Conservation (phyloP, 2,888 invertebrate species). For the Oxycera nigricornis region DNA sequence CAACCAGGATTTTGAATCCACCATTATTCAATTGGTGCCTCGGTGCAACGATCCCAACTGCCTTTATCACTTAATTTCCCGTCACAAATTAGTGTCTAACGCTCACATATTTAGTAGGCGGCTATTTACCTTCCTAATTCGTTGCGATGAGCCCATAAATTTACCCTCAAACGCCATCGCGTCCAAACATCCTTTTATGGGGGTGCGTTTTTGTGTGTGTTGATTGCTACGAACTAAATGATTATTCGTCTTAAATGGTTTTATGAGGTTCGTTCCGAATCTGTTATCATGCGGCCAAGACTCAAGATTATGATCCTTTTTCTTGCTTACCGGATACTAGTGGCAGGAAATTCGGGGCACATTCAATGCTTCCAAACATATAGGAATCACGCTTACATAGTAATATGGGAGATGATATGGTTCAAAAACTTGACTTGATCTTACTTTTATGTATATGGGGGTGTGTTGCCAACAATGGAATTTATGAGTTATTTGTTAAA, state of each 20-base stretch:
- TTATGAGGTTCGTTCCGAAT: slow-evolving; percentile 36
- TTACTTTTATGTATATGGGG: no score
- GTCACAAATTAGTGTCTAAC: slow-evolving; percentile 27
- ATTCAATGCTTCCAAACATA: no score
- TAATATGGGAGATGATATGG: no score
- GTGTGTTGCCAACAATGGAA: no score
- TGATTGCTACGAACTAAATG: slow-evolving; percentile 35
- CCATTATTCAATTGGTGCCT: no score
- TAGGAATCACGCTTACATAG: no score
- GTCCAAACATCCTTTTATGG: slow-evolving; percentile 14
- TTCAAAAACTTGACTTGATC: no score
- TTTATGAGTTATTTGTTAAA: no score
- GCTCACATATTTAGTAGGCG: slow-evolving; percentile 25
- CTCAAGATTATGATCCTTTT: slow-evolving; percentile 31
- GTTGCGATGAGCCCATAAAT: slow-evolving; percentile 36
- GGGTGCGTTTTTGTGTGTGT: neutral
- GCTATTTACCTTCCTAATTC: slow-evolving; percentile 39
- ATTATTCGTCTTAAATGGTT: slow-evolving; percentile 40
- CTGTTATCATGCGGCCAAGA: slow-evolving; percentile 35
- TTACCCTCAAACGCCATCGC: slow-evolving; percentile 2
- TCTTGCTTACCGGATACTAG: no score
- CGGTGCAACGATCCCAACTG: no score
- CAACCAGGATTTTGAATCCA: no score
- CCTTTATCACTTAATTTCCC: slow-evolving; percentile 37
- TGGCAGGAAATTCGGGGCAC: no score